Evolutionary conservation across 2,888 invertebrate species (phyloP), one percentile per base, ranked within the genome.

Genomic region (Steromphala cineraria): DNA sequence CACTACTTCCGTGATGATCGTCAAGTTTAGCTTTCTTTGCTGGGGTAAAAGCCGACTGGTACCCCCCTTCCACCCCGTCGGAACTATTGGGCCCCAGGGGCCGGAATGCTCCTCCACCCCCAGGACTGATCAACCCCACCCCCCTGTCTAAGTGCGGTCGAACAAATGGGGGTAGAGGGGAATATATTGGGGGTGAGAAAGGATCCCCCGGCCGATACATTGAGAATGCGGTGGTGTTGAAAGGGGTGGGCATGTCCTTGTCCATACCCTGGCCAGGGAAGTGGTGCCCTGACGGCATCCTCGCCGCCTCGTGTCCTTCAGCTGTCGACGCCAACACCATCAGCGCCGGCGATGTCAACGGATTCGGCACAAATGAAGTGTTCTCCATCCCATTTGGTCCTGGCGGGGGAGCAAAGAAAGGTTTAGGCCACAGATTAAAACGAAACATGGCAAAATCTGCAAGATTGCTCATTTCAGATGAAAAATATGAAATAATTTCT

Each of bases 361-460:
- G 90, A 81, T 91, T 91, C 10, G 91, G 91, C 74, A 91, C 85
- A 75, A 90, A 90, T 7, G 90, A 84, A 5, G 90, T 85, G 81
- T 88, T 90, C 75, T 91, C 91, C 91, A 91, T 91, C 21, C 87
- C 88, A 31, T 84, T 84, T 67, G 87, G 84, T 55, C 88, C 87
- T 31, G 89, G 88, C 67, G 88, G 87, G 55, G 89, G 88, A 17
- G 90, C 85, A 81, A 91, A 89, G 82, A 91, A 90, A 67, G 90
- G 89, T 86, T 91, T 90, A 76, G 88, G 88, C 92, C 92, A 92
- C 83, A 92, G 89, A 84, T 92, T 92, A 87, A 91, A 90, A 81
- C 91, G 89, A 88, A 91, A 92, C 91, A 92, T 91, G 75, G 85
- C 79, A 28, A 76, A 76, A 55, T 76, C 76, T 8, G 53, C 55